Percentiles rank a stretch among this genome's conserved stretches.
These are phyloP conservation scores for Natator depressus DNA, from an alignment of 2,113 vertebrate genomes.

Conservation along the genomic window DNA sequence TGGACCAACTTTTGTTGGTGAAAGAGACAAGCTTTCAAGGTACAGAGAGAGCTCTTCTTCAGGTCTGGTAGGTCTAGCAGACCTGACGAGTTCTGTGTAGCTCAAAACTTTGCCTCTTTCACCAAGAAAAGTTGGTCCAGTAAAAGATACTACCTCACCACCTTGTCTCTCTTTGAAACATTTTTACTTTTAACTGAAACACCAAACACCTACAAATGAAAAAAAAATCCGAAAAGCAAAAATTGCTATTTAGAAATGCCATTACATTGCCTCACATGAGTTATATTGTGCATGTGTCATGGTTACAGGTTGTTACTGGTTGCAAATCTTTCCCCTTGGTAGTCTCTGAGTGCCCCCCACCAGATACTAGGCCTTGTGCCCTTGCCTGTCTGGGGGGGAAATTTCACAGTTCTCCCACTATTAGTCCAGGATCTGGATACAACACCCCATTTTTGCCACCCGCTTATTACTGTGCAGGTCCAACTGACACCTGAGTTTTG, in stretches of 20 bases:
- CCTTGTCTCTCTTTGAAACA: background rate
- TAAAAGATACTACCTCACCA: background rate
- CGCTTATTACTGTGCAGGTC: background rate
- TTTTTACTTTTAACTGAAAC: background rate
- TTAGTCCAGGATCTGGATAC: background rate
- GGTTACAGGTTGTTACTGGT: background rate
- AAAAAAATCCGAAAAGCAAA: background rate
- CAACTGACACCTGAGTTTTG: background rate
- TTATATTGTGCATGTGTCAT: background rate
- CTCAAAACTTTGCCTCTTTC: background rate
- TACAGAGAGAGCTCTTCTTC: too few relatives aligned
- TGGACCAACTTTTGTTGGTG: background rate
- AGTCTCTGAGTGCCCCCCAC: background rate
- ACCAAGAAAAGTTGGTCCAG: background rate
- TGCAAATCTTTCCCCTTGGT: background rate
- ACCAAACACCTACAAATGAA: background rate
- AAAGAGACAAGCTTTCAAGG: background rate
- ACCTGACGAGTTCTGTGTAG: background rate
- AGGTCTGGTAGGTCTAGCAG: too few relatives aligned
- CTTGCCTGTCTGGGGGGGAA: background rate
- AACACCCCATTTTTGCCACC: background rate
- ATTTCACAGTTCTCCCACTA: background rate
- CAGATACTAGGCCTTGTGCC: background rate
- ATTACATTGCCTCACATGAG: background rate
- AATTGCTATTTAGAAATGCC: background rate